Evolutionary conservation across 2,888 invertebrate genomes (phyloP).

Genomic region (Leucozona laternaria): DNA sequence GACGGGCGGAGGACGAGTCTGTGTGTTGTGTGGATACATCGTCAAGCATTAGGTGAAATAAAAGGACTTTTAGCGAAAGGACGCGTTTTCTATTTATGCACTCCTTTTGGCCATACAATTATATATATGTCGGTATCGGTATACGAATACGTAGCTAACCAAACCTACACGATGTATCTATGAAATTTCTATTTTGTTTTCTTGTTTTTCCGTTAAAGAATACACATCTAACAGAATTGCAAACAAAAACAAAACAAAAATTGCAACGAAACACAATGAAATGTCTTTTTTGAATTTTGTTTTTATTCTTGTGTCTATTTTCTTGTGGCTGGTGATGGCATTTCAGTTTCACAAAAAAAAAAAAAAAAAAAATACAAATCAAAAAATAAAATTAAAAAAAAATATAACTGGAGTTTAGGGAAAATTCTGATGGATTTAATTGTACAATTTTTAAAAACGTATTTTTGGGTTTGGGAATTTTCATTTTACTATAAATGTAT

Average conservation of each 20-base stretch:
- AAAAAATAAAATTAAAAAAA: background rate
- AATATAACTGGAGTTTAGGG: background rate
- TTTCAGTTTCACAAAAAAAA: constrained; percentile 32
- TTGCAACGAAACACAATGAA: constrained; percentile 68
- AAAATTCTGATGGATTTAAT: constrained; percentile 40
- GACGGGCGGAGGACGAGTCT: constrained; percentile 2
- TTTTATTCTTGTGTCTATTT: constrained; percentile 24
- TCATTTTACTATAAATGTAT: background rate
- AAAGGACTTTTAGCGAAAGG: constrained; percentile 62
- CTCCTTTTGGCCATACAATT: constrained; percentile 43
- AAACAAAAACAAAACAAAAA: constrained; percentile 45
- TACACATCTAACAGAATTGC: constrained; percentile 52
- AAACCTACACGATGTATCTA: constrained; percentile 24
- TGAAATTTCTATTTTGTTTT: constrained; percentile 42
- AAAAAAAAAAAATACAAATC: background rate
- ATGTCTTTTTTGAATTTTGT: constrained; percentile 35
- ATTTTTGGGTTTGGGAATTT: constrained; percentile 23
- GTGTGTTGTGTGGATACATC: constrained; percentile 33
- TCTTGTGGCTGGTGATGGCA: constrained; percentile 51
- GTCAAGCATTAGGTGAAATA: constrained; percentile 64
- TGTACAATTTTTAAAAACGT: constrained; percentile 37
- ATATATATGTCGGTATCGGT: background rate
- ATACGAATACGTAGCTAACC: background rate
- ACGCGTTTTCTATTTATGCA: constrained; percentile 69
- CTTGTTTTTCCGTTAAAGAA: constrained; percentile 40